Percentiles rank a stretch among this genome's conserved stretches.
Evolutionary conservation across 2,113 vertebrate species (phyloP).

Genomic region (Thunnus thynnus): DNA sequence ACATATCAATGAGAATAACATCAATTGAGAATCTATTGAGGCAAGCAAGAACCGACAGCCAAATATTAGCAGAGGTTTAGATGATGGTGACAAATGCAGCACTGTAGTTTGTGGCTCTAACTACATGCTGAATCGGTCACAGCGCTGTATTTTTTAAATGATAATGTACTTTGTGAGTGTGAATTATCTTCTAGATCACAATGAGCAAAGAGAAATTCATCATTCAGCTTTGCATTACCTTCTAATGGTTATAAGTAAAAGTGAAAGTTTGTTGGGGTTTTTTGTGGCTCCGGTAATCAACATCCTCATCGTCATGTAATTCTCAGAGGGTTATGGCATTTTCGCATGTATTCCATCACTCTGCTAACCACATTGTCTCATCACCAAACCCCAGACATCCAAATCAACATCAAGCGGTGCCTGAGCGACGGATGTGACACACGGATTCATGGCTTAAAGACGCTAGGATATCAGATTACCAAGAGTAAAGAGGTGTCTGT

Average conservation of each 20-base stretch:
- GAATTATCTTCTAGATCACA: background rate
- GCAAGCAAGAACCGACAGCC: background rate
- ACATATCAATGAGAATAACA: background rate
- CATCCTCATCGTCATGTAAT: background rate
- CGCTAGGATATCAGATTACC: conserved; percentile 93
- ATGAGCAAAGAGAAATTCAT: background rate
- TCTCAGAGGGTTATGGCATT: conserved; percentile 6
- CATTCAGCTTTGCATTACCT: no score
- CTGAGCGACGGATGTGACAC: conserved; percentile 97
- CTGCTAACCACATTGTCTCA: conserved; percentile 41
- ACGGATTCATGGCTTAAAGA: conserved; percentile 94
- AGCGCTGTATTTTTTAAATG: background rate
- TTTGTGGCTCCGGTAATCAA: background rate
- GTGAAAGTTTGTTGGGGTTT: background rate
- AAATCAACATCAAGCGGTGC: conserved; percentile 99
- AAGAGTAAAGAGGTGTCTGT: conserved; percentile 94
- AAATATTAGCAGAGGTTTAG: background rate
- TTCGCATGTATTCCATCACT: conserved; percentile 37
- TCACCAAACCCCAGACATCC: conserved; percentile 87
- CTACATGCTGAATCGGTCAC: background rate
- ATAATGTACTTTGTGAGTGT: background rate
- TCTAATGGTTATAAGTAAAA: background rate
- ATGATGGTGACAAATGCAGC: background rate
- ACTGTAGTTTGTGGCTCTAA: background rate
- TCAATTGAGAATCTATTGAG: background rate